These are phyloP conservation scores for Drosophila tripunctata DNA, from an alignment of 2,888 invertebrate species.

Conservation along the genomic window DNA sequence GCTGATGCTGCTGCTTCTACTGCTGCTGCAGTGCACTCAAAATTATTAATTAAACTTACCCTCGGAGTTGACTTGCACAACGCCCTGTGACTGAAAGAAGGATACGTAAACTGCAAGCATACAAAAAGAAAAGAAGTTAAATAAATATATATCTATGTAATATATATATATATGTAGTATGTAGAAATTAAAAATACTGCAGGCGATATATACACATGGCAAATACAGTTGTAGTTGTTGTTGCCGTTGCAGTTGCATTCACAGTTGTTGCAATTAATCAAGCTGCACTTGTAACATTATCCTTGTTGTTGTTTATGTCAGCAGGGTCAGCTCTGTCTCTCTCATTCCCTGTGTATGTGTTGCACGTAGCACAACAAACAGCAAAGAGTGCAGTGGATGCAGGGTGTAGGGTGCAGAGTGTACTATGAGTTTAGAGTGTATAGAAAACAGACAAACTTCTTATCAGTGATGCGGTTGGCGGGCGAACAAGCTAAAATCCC, in stretches of 20 bases:
- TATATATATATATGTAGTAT: conserved; percentile 15
- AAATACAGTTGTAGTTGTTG: background rate
- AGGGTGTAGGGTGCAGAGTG: background rate
- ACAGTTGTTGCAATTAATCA: conserved; percentile 75
- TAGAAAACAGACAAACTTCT: conserved; percentile 41
- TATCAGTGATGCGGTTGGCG: conserved; percentile 64
- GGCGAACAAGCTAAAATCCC: conserved; percentile 49
- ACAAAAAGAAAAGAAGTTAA: conserved; percentile 26
- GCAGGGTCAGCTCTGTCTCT: conserved; percentile 22
- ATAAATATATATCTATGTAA: conserved; percentile 7
- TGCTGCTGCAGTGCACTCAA: conserved; percentile 52
- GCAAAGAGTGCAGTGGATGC: background rate
- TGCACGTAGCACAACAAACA: conserved; percentile 37
- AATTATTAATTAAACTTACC: conserved; percentile 84
- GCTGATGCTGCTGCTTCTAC: conserved; percentile 21
- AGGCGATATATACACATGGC: conserved; percentile 35
- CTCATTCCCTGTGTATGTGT: background rate
- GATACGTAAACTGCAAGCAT: conserved; percentile 78
- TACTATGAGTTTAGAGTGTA: background rate
- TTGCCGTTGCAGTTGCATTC: background rate
- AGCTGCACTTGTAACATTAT: conserved; percentile 45
- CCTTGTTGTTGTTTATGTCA: conserved; percentile 27
- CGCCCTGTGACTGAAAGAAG: conserved; percentile 76
- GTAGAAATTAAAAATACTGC: conserved; percentile 34
- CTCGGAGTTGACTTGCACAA: conserved; percentile 81